These are phyloP conservation scores for Agrilus cyanescens DNA, from an alignment of 2,888 invertebrate species.

Conservation along the genomic window DNA sequence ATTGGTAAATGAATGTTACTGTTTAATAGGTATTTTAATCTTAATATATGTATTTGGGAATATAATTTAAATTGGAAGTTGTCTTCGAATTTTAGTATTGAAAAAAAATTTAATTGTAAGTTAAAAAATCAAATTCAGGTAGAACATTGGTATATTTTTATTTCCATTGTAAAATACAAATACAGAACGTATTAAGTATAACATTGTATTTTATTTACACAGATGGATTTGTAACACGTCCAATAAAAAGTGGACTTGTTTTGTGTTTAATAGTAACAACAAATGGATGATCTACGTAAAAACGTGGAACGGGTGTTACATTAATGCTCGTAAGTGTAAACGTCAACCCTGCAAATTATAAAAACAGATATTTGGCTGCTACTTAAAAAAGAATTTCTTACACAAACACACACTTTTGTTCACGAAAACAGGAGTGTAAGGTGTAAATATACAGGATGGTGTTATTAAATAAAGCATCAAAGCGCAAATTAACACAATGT, in stretches of 20 bases:
- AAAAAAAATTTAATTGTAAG: too few relatives aligned
- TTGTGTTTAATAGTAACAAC: slow-evolving; percentile 1
- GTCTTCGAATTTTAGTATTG: too few relatives aligned
- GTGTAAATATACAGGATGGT: too few relatives aligned
- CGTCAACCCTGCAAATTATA: neutral
- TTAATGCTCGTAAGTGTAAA: neutral
- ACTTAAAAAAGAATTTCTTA: too few relatives aligned
- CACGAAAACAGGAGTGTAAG: too few relatives aligned
- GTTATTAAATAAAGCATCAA: too few relatives aligned
- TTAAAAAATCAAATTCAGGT: slow-evolving; percentile 1
- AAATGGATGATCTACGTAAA: slow-evolving; percentile 5
- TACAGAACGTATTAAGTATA: neutral
- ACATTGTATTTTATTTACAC: neutral
- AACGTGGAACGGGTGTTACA: neutral
- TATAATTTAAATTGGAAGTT: too few relatives aligned
- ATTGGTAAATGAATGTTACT: too few relatives aligned
- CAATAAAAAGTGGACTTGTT: slow-evolving; percentile 3
- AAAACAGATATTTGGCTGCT: neutral
- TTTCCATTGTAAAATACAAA: neutral
- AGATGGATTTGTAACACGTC: neutral
- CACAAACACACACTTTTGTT: too few relatives aligned
- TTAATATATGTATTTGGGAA: too few relatives aligned
- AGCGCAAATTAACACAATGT: too few relatives aligned
- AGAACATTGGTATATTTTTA: slow-evolving; percentile 26
- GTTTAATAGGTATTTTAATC: too few relatives aligned